Percentiles rank a stretch among this genome's conserved stretches.
These are phyloP conservation scores for Salminus brasiliensis DNA, from an alignment of 2,113 vertebrate genomes.

Conservation along the genomic window DNA sequence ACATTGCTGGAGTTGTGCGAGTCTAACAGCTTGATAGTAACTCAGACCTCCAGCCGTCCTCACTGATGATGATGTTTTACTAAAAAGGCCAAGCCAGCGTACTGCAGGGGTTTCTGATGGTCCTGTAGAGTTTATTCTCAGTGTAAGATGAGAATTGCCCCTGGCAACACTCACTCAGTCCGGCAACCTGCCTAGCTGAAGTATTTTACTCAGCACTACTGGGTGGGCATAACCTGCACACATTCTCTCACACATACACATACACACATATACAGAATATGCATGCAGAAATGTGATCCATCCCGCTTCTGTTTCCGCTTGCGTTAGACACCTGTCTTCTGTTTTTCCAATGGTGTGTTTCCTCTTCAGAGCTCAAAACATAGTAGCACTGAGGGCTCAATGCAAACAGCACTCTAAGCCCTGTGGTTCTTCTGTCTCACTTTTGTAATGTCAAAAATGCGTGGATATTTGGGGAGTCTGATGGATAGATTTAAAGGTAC, in stretches of 20 bases:
- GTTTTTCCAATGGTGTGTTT: neutral
- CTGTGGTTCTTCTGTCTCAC: neutral
- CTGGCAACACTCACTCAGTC: neutral
- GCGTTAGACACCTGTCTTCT: neutral
- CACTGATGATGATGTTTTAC: neutral
- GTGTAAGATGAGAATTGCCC: neutral
- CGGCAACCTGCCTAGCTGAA: neutral
- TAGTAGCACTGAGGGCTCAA: neutral
- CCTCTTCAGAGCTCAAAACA: neutral
- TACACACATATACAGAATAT: neutral
- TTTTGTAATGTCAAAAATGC: no score
- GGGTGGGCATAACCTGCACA: neutral
- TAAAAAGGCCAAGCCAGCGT: neutral
- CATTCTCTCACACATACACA: slow-evolving; percentile 11
- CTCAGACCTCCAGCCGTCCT: neutral
- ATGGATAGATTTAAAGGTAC: no score
- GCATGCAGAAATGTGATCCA: neutral
- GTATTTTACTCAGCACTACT: neutral
- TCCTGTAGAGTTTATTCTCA: neutral
- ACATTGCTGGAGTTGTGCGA: neutral
- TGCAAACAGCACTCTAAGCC: neutral
- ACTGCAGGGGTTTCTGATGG: neutral
- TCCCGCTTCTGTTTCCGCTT: neutral
- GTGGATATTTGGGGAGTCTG: no score
- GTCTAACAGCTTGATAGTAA: neutral